phyloP scores from a whole-genome alignment of 2,797 vertebrate species.

The Amphiprion clarkii region DNA sequence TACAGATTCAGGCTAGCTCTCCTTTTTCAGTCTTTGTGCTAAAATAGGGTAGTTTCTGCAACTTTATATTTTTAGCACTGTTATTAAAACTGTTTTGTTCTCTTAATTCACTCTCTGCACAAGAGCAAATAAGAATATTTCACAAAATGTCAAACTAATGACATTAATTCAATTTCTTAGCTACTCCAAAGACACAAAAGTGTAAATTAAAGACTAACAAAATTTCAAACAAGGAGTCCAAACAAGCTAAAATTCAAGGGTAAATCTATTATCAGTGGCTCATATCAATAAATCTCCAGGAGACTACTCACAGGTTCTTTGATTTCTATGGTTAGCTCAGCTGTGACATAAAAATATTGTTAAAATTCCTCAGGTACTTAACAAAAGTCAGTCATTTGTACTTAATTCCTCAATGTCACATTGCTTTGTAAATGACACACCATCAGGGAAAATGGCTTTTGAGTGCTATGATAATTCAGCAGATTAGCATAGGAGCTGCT shows the following conservation, averaged over 20 bases:
- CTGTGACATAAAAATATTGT: constrained; percentile 17
- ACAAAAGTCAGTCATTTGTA: constrained; percentile 23
- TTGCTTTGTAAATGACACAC: constrained; percentile 42
- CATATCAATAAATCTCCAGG: not conserved
- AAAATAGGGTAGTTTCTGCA: not conserved
- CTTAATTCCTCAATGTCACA: constrained; percentile 31
- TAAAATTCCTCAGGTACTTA: constrained; percentile 1
- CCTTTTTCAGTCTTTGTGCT: not conserved
- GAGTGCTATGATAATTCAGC: constrained; percentile 53
- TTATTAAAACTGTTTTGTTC: too few species aligned
- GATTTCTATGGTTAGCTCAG: not conserved
- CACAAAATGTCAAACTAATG: not conserved
- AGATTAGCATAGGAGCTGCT: constrained; percentile 63
- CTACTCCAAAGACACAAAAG: not conserved
- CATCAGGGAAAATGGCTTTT: constrained; percentile 40
- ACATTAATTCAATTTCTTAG: too few species aligned
- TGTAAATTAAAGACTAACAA: not conserved
- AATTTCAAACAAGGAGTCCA: not conserved
- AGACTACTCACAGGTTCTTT: not conserved
- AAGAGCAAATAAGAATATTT: too few species aligned
- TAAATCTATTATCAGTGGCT: not conserved
- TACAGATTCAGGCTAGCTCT: not conserved
- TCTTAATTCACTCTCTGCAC: too few species aligned
- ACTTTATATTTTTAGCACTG: too few species aligned
- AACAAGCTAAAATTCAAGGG: not conserved